Evolutionary conservation across 2,113 vertebrate genomes (phyloP).

Genomic region (Uropsilus gracilis): DNA sequence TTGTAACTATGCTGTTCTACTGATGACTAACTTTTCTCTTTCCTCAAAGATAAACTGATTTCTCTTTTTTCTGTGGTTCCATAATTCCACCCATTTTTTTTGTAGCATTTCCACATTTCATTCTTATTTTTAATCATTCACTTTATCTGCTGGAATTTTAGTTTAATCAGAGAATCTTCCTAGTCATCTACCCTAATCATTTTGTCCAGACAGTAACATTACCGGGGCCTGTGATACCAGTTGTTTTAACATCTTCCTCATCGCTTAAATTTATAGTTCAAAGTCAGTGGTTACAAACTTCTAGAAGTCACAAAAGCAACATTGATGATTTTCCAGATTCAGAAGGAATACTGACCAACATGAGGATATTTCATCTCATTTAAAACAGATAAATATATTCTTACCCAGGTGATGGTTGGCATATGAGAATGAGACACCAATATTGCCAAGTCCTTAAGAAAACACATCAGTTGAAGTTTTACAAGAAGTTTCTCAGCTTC

Average conservation of each 20-base stretch:
- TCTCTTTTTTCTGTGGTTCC: not conserved
- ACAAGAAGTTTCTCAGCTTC: not conserved
- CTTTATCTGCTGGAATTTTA: not conserved
- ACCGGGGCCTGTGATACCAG: rapidly evolving
- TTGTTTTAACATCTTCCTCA: not conserved
- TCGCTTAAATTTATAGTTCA: not conserved
- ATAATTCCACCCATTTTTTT: not conserved
- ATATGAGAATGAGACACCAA: not conserved
- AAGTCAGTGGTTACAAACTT: not conserved
- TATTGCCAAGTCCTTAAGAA: not conserved
- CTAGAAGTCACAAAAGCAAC: not conserved
- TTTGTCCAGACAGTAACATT: not conserved
- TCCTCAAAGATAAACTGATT: not conserved
- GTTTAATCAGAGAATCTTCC: not conserved
- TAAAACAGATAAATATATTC: not conserved
- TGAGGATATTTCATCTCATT: rapidly evolving
- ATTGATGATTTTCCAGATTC: not conserved
- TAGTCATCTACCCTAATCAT: not conserved
- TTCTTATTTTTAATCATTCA: not conserved
- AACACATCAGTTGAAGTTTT: not conserved
- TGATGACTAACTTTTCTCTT: not conserved
- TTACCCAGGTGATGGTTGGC: not conserved
- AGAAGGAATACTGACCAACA: not conserved
- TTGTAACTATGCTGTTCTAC: not conserved
- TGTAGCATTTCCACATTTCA: not conserved